Evolutionary conservation across 2,888 invertebrate species (phyloP).

Genomic region (Trissolcus japonicus): DNA sequence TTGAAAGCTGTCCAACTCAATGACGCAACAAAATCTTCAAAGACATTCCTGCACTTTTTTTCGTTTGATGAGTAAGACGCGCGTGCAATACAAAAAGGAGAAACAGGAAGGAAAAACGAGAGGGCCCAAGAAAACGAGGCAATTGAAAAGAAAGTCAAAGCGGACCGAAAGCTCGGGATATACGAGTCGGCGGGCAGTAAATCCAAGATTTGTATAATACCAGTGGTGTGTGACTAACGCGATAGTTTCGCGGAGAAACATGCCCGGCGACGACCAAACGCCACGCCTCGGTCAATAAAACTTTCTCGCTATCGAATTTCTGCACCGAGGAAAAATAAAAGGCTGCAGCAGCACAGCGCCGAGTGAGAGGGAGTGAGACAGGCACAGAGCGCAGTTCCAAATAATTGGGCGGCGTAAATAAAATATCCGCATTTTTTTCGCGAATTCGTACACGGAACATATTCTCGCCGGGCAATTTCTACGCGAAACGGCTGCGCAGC

Average conservation of each 20-base stretch:
- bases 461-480: too few relatives aligned
- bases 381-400: too few relatives aligned
- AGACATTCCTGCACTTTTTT: neutral
- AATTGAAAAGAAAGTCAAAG: constrained; percentile 10
- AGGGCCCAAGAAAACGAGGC: constrained; percentile 4
- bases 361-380: too few relatives aligned
- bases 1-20: too few relatives aligned
- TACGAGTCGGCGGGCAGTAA: constrained; percentile 21
- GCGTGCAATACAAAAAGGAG: neutral
- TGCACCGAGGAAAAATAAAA: constrained; percentile 37
- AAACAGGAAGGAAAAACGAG: neutral
- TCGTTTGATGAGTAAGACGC: neutral
- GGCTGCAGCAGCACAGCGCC: too few relatives aligned
- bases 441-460: neutral
- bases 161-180: constrained; percentile 25
- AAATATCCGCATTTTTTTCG: neutral
- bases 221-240: constrained; percentile 49
- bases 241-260: constrained; percentile 42
- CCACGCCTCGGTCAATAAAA: constrained; percentile 38
- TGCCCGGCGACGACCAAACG: constrained; percentile 25
- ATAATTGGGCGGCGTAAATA: neutral
- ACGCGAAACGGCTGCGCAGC: too few relatives aligned
- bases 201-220: constrained; percentile 49
- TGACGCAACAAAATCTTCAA: too few relatives aligned
- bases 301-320: constrained; percentile 54